These are phyloP conservation scores for Etia nguti DNA, from an alignment of 2,113 vertebrate species.

Conservation along the genomic window DNA sequence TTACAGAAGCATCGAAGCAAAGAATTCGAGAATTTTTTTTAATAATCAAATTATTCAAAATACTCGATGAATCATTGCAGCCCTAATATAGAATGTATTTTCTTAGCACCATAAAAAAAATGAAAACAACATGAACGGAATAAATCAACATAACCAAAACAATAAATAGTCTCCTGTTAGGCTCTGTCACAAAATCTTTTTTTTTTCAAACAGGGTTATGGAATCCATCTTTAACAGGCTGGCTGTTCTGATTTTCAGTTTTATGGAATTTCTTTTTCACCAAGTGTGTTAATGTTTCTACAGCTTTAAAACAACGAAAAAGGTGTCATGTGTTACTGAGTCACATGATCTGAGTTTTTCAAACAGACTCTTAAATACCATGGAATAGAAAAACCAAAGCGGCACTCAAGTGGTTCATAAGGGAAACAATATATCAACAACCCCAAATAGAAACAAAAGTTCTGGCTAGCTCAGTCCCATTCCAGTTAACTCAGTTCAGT, in stretches of 20 bases:
- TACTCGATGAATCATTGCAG: neutral
- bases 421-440: neutral
- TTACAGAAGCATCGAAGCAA: neutral
- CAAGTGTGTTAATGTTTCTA: neutral
- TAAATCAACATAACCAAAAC: neutral
- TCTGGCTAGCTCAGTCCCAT: neutral
- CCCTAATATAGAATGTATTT: neutral
- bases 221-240: neutral
- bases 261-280: neutral
- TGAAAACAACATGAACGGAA: neutral
- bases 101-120: neutral
- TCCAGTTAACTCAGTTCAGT: neutral
- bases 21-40: neutral
- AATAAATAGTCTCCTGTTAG: neutral
- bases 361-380: neutral
- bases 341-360: neutral
- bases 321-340: neutral
- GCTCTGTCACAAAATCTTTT: neutral
- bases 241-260: neutral
- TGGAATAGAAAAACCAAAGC: neutral
- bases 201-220: rapidly evolving
- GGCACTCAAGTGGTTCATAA: neutral
- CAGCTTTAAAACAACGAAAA: neutral
- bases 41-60: neutral
- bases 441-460: neutral